Evolutionary conservation across 2,888 invertebrate species (phyloP), one percentile per base, ranked within the genome.

Genomic region (Drosophila koepferae): DNA sequence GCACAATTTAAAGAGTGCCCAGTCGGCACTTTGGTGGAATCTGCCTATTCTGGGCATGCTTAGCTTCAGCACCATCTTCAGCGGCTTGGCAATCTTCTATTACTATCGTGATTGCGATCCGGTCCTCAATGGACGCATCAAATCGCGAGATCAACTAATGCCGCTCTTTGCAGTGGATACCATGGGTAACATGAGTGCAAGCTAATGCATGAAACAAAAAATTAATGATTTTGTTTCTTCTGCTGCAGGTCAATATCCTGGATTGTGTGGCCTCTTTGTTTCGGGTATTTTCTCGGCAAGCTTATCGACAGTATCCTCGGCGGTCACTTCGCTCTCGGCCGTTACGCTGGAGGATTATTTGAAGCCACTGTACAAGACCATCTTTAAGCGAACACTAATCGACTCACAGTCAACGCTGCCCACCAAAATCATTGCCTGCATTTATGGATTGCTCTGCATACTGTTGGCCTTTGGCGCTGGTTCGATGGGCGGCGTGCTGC

Each of bases 251-350:
- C 91, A 94, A 67, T 93, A 95, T 69, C 97, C 97, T 0, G 98
- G 98, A 0, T 90, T 99, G 34, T 96, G 98, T 0, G 99, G 99
- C 0, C 94, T 99, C 16, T 98, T 98, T 91, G 96, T 98, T 0
- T 97, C 98, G 7, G 96, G 98, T 3, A 96, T 99, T 63, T 98
- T 98, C 92, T 98, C 98, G 82, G 98, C 98, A 0, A 97, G 98
- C 0, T 94, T 98, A 5, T 98, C 98, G 55, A 98, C 98, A 0
- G 96, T 99, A 64, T 98, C 98, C 0, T 98, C 98, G 0, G 96
- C 98, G 0, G 95, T 98, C 63, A 98, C 98, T 90, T 97, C 98
- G 1, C 94, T 99, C 16, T 96, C 98, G 1, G 98, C 98, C 1
- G 97, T 98, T 3, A 97, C 98, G 0, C 94, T 98, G 46, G 96